A percentile compares a stretch with the other conserved stretches of the same genome.
Evolutionary conservation across 1,140 invertebrate genomes (phyloP).

Genomic region (Calephelis virginiensis): DNA sequence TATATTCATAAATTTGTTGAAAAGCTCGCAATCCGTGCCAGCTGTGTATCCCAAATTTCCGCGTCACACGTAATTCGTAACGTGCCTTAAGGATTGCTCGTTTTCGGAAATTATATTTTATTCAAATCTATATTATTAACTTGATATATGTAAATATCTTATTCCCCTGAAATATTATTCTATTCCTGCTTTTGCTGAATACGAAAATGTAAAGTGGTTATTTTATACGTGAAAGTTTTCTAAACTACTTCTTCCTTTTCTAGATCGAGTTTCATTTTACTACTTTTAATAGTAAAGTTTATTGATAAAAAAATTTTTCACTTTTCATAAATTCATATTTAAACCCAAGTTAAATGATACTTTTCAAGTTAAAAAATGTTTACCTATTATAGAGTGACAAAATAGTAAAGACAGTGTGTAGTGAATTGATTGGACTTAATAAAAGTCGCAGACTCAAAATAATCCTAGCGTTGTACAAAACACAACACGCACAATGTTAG

Average conservation of each 20-base stretch:
- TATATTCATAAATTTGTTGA: neutral
- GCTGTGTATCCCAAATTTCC: neutral
- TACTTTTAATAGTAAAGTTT: too few species aligned
- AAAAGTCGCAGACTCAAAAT: too few species aligned
- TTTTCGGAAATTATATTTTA: conserved; percentile 7
- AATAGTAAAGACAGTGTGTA: too few species aligned
- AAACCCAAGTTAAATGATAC: too few species aligned
- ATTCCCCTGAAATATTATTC: conserved; percentile 1
- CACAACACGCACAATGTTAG: too few species aligned
- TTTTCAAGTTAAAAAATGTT: too few species aligned
- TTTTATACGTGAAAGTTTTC: conserved; percentile 1
- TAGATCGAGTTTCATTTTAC: too few species aligned
- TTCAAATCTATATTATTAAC: conserved; percentile 13
- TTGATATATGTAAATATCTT: neutral
- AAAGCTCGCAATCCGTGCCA: neutral
- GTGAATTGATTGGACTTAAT: too few species aligned
- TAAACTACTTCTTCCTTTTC: neutral
- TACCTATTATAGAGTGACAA: too few species aligned
- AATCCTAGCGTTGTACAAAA: too few species aligned
- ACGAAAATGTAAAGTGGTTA: neutral
- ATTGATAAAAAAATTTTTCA: too few species aligned
- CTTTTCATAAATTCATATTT: too few species aligned
- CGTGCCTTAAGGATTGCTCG: conserved; percentile 1
- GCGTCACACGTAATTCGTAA: conserved; percentile 3
- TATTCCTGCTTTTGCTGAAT: neutral